These are phyloP conservation scores for Tyrannus savana DNA, from an alignment of 2,113 vertebrate species.

Conservation along the genomic window DNA sequence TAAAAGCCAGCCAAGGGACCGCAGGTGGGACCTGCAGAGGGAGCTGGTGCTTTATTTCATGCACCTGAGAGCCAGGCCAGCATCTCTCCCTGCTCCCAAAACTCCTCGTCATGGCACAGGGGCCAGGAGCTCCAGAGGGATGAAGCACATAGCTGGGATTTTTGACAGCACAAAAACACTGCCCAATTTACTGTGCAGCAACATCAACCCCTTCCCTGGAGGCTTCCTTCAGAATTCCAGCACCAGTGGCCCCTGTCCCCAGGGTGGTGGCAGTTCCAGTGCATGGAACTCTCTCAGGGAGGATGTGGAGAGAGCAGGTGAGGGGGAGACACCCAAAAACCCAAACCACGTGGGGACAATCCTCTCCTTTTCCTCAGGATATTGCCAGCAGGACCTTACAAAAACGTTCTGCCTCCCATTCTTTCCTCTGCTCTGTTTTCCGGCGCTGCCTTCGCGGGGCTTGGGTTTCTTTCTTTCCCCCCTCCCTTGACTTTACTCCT, in stretches of 20 bases:
- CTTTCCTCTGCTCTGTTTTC: neutral
- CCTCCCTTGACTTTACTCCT: neutral
- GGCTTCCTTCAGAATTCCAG: neutral
- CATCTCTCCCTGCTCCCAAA: neutral
- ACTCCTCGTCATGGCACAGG: neutral
- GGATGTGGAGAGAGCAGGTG: neutral
- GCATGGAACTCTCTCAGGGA: neutral
- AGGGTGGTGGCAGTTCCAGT: accelerated
- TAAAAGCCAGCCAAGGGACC: neutral
- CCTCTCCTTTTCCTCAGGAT: neutral
- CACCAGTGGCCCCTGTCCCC: neutral
- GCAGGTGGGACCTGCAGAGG: neutral
- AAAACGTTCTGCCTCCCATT: neutral
- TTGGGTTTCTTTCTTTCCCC: neutral
- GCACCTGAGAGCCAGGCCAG: neutral
- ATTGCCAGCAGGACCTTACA: accelerated
- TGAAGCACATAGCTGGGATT: accelerated
- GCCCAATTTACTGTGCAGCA: accelerated
- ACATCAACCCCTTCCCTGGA: neutral
- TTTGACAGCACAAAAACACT: accelerated
- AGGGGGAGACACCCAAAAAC: neutral
- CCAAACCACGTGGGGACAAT: accelerated
- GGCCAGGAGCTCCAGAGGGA: neutral
- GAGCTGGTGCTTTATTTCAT: neutral
- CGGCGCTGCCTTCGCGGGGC: neutral